Base-by-base conservation (phyloP, 1,140 invertebrate genomes). In the Harlomillsia oculata region DNA sequence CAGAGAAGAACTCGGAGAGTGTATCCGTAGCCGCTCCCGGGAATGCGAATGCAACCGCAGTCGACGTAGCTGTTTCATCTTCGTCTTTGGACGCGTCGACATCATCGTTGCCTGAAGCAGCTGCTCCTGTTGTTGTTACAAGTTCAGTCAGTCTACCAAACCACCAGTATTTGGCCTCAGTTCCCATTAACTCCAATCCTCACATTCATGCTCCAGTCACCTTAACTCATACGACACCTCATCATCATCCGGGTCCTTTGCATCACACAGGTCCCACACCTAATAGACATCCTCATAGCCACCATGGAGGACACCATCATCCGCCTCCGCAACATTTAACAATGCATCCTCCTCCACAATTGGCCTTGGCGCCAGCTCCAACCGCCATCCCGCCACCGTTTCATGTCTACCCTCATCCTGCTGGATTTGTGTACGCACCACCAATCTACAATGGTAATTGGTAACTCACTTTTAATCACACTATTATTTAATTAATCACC, bases 401-500 rank as follows among this genome's bases (percentile, higher is more conserved):
- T 51, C 51, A 49, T 30, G 30, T 52, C 48, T 55, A 62, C 46
- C 59, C 63, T 29, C 63, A 51, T 50, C 55, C 59, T 21, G 53
- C 44, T 16, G 55, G 49, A 36, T 62, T 51, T 36, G 53, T 65
- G 53, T 65, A 65, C 34, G 60, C 50, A 14, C 62, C 55, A 13
- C 59, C 62, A 28, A 45, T 62, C 32, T 65, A 61, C 51, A 62
- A 65, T 52, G 63, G 63, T 65, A 60, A 53, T 50, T 53, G 25
- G 18, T n/a, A n/a, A n/a, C n/a, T n/a, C n/a, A n/a, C n/a, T n/a
- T n/a, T n/a, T n/a, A n/a, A n/a, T n/a, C n/a, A n/a, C n/a, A n/a
- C n/a, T n/a, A n/a, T n/a, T n/a, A n/a, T n/a, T n/a, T n/a, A n/a
- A n/a, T n/a, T n/a, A n/a, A n/a, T n/a, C n/a, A n/a, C n/a, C n/a